Percentiles rank a stretch among this genome's conserved stretches.
Conservation (phyloP, 2,113 vertebrate species). For the Cygnus buccinator region DNA sequence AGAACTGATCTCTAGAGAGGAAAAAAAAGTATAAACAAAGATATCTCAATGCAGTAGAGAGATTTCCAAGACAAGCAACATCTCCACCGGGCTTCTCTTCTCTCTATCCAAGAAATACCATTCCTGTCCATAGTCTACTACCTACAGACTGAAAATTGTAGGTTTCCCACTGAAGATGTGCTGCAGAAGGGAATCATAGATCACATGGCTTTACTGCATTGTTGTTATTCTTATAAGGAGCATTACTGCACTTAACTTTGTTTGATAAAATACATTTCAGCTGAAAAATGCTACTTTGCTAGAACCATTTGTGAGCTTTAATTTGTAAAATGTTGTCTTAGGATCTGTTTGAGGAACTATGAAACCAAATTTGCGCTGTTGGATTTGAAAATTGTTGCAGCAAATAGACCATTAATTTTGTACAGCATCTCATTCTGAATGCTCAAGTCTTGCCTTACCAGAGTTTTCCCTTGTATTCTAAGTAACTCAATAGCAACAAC, state of each 20-base stretch:
- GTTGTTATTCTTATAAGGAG: background rate
- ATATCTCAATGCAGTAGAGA: background rate
- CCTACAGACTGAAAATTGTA: background rate
- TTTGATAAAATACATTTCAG: background rate
- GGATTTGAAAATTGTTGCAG: constrained; percentile 11
- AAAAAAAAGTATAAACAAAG: background rate
- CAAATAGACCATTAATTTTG: background rate
- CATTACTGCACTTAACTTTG: background rate
- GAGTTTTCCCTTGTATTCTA: constrained; percentile 36
- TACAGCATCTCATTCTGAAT: background rate
- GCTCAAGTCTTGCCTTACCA: background rate
- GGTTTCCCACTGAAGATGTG: background rate
- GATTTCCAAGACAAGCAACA: background rate
- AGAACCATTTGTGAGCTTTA: background rate
- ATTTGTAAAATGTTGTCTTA: background rate
- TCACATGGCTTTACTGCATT: background rate
- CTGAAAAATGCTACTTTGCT: background rate
- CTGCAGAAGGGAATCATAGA: background rate
- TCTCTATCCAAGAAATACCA: background rate
- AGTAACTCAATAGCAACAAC: background rate
- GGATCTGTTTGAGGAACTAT: background rate
- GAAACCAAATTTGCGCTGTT: background rate
- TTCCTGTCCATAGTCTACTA: background rate
- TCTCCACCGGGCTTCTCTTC: background rate
- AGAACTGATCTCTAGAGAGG: background rate